Evolutionary conservation across 2,113 vertebrate genomes (phyloP), one percentile per base, ranked within the genome.

Genomic region (Miniopterus natalensis): DNA sequence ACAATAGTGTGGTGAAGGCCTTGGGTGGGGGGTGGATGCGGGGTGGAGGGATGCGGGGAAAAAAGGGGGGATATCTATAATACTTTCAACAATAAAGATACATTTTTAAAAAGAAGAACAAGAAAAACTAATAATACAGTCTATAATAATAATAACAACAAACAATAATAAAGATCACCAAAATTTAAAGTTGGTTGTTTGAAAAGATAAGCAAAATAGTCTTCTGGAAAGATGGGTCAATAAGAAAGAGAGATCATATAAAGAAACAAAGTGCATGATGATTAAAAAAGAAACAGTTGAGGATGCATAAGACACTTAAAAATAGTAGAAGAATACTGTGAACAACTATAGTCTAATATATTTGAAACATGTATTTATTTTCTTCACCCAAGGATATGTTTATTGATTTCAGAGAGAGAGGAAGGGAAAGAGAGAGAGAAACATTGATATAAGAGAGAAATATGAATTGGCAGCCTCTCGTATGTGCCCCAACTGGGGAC

Each of bases 131-230:
- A 71, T 51, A 71, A 40, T 25, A 2, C 40, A 27, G 15, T 57
- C 20, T 65, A 9, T 40, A 71, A n/a, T 74, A 63, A 75, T 29
- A 70, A 1, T 45, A 63, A 45, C 13, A 65, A 36, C n/a, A 49
- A 68, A 51, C 1, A 49, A 42, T 47, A n/a, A 66, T 25, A 0
- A 66, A 68, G 71, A 47, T 23, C 23, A 49, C 25, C 14, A 75
- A 75, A 53, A 49, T 80, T 80, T 47, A 90, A 94, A 92, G 40
- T 25, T 81, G 42, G 25, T 27, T 51, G n/a, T 92, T 79, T 47
- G 18, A 51, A 83, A 95, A 79, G n/a, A 84, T 70, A 78, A 84
- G n/a, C 2, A 85, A 40, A 40, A 71, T 29, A 45, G 15, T 20
- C 23, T 80, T 95, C 7, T 57, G 20, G 36, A 85, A 89, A 89